phyloP scores from a whole-genome alignment of 2,113 vertebrate genomes.

The Scomber colias region DNA sequence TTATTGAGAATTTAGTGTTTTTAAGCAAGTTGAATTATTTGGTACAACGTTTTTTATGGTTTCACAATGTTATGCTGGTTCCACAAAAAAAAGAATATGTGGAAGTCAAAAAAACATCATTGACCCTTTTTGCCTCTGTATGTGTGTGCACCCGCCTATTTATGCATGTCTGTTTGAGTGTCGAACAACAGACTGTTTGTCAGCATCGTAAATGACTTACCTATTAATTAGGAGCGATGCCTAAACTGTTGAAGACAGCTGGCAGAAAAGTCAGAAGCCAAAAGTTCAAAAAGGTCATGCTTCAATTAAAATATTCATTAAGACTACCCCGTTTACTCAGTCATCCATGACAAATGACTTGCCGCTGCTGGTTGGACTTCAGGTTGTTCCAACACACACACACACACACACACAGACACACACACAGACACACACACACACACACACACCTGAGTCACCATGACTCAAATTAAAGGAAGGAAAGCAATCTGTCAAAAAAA shows the following conservation, averaged over 20 bases:
- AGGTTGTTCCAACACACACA: slow-evolving; percentile 45
- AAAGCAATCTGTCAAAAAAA: slow-evolving; percentile 36
- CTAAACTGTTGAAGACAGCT: slow-evolving; percentile 33
- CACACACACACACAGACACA: too few relatives aligned
- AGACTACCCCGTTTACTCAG: slow-evolving; percentile 62
- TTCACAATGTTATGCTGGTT: too few relatives aligned
- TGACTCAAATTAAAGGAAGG: slow-evolving; percentile 28
- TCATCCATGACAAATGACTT: slow-evolving; percentile 64
- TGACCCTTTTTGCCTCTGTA: neutral
- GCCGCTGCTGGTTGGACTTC: slow-evolving; percentile 31
- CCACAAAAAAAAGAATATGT: too few relatives aligned
- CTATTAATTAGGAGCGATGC: slow-evolving; percentile 65
- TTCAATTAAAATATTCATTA: slow-evolving; percentile 80
- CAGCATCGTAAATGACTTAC: slow-evolving; percentile 39
- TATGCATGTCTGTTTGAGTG: slow-evolving; percentile 15
- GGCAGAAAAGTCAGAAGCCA: slow-evolving; percentile 59
- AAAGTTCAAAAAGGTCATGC: slow-evolving; percentile 69
- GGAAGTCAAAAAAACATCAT: too few relatives aligned
- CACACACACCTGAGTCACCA: slow-evolving; percentile 4
- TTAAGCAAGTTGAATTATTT: too few relatives aligned
- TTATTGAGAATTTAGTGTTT: too few relatives aligned
- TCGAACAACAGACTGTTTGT: slow-evolving; percentile 41
- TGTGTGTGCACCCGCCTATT: slow-evolving; percentile 1
- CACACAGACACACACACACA: too few relatives aligned
- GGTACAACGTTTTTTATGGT: too few relatives aligned